Base-by-base conservation (phyloP, 2,888 invertebrate genomes). In the Drosophila histrio region DNA sequence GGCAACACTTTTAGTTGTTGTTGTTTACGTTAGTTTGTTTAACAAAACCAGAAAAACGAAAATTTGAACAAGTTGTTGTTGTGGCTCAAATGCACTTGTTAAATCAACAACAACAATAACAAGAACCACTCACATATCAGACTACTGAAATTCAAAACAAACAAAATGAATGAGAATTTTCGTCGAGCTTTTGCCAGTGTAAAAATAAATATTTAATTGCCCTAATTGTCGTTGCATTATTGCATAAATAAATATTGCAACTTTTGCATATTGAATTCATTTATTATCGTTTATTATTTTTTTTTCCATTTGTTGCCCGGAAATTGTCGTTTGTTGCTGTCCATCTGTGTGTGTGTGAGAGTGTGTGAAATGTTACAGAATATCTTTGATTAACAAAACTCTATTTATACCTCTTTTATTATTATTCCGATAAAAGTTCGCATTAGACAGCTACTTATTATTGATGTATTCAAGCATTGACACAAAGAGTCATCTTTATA, bases 121-220 rank as follows among this genome's bases (percentile, higher is more conserved):
- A 58, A 36, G 17, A 38, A 54, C 28, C 41, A 61, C 30, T 75
- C 50, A 41, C 38, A 24, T 54, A 38, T 52, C 64, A 65, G 54
- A 46, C 41, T 32, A 63, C 68, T 61, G 69, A 56, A 63, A 66
- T 67, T 57, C 52, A 59, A 71, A 75, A 64, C 58, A 75, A 79
- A 34, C 26, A 63, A 69, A 63, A 49, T 75, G 67, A 50, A 62
- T 61, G 53, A 52, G 19, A 19, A 53, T 43, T 56, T 56, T 47
- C 64, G 39, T 57, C 15, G 30, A 34, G 52, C 53, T 59, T 53
- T 62, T 63, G 60, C 57, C 63, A 71, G 77, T 77, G 77, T 80
- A 74, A 79, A 79, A 80, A 80, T 78, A 79, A 79, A 79, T 79
- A 79, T 79, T 80, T 79, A 77, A 79, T 80, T 79, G 74, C 43